phyloP scores from a whole-genome alignment of 2,888 invertebrate genomes.

The Xanthia togata region DNA sequence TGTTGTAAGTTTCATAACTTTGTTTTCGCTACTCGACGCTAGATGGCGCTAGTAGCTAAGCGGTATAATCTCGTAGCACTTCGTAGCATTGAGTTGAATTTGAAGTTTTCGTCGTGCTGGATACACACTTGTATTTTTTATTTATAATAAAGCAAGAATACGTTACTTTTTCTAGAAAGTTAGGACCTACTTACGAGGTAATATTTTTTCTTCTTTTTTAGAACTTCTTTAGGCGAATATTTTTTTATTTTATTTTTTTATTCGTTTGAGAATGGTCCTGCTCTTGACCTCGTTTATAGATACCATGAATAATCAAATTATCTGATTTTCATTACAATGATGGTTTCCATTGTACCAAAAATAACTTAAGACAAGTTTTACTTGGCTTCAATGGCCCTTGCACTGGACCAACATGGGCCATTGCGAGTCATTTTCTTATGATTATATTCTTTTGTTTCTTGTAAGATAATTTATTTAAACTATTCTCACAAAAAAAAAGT shows the following conservation, averaged over 20 bases:
- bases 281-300: no score
- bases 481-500: no score
- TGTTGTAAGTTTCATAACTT: background rate
- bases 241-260: no score
- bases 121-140: background rate
- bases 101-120: slow-evolving; percentile 8
- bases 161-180: background rate
- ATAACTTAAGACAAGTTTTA: background rate
- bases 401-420: background rate
- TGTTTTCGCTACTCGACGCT: slow-evolving; percentile 78
- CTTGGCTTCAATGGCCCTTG: background rate
- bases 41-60: slow-evolving; percentile 80
- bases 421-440: background rate
- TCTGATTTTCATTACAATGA: background rate
- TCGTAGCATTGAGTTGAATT: slow-evolving; percentile 18
- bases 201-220: background rate
- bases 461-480: no score
- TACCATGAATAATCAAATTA: background rate
- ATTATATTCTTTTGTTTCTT: no score
- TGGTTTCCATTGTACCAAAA: background rate
- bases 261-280: no score
- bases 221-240: no score
- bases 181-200: background rate
- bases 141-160: background rate
- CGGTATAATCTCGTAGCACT: slow-evolving; percentile 12